These are phyloP conservation scores for Caiman crocodilus DNA, from an alignment of 2,797 vertebrate species.

Conservation along the genomic window DNA sequence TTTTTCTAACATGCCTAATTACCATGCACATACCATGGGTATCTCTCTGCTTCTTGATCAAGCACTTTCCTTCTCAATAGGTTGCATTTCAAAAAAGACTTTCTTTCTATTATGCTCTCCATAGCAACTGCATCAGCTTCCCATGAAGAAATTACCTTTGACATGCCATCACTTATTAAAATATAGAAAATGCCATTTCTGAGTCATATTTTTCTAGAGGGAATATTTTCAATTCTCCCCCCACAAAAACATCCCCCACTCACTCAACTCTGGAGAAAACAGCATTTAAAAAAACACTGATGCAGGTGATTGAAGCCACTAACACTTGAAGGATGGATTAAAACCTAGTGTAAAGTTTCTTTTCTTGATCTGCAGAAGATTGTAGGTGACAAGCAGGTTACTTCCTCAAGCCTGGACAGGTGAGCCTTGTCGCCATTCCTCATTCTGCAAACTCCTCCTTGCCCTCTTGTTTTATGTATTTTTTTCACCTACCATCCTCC, in stretches of 20 bases:
- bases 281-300: background rate
- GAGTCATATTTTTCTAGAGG: constrained; percentile 42
- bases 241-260: background rate
- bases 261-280: background rate
- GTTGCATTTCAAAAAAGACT: constrained; percentile 8
- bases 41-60: background rate
- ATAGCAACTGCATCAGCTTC: constrained; percentile 61
- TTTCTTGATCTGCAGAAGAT: background rate
- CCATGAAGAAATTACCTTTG: constrained; percentile 68
- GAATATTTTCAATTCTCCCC: background rate
- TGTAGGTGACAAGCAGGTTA: background rate
- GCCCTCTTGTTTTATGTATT: too few species aligned
- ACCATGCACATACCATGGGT: background rate
- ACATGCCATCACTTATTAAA: constrained; percentile 41
- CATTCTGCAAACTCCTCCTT: background rate
- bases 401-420: background rate
- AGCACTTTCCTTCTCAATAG: background rate
- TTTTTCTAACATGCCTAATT: background rate
- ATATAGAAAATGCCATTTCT: constrained; percentile 55
- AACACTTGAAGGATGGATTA: background rate
- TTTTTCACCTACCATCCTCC: background rate
- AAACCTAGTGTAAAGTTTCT: background rate
- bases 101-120: constrained; percentile 42
- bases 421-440: too few species aligned
- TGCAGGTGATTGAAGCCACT: background rate